These are phyloP conservation scores for Formica aserva DNA, from an alignment of 2,888 invertebrate species.

Conservation along the genomic window DNA sequence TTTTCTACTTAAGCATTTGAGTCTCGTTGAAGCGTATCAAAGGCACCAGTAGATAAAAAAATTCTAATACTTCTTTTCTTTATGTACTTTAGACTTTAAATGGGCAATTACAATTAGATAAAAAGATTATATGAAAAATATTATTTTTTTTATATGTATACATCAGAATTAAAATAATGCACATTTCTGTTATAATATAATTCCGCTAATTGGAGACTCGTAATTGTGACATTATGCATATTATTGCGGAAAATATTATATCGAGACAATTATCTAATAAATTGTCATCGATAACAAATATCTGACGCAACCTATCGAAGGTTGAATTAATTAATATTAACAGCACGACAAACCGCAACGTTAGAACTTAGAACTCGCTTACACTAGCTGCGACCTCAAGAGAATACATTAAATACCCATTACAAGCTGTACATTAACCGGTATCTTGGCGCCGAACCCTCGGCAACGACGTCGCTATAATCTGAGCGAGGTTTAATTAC, in stretches of 20 bases:
- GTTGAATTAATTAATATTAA: conserved; percentile 41
- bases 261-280: background rate
- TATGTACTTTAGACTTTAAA: conserved; percentile 24
- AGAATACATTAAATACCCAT: conserved; percentile 51
- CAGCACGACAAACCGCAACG: background rate
- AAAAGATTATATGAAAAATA: background rate
- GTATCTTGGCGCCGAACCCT: background rate
- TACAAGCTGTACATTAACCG: conserved; percentile 40
- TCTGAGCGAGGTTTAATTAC: conserved; percentile 65
- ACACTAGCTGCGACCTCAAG: background rate
- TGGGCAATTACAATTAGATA: background rate
- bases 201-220: background rate
- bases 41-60: conserved; percentile 8
- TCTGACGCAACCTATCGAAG: background rate
- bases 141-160: background rate
- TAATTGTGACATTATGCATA: background rate
- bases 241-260: too few relatives aligned
- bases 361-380: background rate
- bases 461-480: conserved; percentile 26
- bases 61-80: background rate
- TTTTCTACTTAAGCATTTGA: conserved; percentile 27
- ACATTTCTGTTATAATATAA: background rate
- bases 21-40: background rate
- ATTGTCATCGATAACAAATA: background rate
- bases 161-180: background rate